phyloP scores from a whole-genome alignment of 2,797 vertebrate genomes.

The Onychomys arenicola region DNA sequence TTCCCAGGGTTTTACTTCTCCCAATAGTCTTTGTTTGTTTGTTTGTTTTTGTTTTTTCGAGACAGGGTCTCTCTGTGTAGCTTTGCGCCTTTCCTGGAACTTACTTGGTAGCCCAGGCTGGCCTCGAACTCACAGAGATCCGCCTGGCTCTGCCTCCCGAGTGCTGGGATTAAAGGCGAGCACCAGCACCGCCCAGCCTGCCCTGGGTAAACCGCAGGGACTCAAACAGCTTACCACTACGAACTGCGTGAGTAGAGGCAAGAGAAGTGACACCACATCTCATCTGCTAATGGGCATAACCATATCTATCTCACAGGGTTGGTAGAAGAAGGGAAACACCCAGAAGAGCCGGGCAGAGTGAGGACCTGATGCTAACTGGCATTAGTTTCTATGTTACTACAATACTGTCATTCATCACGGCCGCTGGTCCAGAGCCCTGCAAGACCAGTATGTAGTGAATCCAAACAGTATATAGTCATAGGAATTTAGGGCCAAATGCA shows the following conservation, averaged over 20 bases:
- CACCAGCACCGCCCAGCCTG: too few relatives aligned
- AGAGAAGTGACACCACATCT: not conserved
- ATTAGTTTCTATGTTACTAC: not conserved
- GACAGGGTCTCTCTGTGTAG: too few relatives aligned
- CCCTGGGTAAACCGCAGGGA: not conserved
- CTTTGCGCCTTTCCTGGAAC: too few relatives aligned
- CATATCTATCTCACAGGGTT: not conserved
- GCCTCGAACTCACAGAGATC: too few relatives aligned
- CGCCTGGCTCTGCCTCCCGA: too few relatives aligned
- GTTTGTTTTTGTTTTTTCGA: too few relatives aligned
- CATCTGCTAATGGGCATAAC: not conserved
- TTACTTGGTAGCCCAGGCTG: too few relatives aligned
- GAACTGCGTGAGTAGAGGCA: not conserved
- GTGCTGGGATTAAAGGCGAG: too few relatives aligned
- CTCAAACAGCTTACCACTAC: not conserved
- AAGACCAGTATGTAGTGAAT: not conserved
- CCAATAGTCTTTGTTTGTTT: not conserved
- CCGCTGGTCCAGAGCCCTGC: not conserved
- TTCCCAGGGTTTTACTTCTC: constrained; percentile 22
- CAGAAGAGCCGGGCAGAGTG: not conserved
- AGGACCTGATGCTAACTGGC: not conserved
- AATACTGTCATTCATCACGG: not conserved
- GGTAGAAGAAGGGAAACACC: not conserved
- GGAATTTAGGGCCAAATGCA: not conserved
- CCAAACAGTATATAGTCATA: not conserved